Conservation (phyloP, 1,140 invertebrate species). For the Gryllus bimaculatus region DNA sequence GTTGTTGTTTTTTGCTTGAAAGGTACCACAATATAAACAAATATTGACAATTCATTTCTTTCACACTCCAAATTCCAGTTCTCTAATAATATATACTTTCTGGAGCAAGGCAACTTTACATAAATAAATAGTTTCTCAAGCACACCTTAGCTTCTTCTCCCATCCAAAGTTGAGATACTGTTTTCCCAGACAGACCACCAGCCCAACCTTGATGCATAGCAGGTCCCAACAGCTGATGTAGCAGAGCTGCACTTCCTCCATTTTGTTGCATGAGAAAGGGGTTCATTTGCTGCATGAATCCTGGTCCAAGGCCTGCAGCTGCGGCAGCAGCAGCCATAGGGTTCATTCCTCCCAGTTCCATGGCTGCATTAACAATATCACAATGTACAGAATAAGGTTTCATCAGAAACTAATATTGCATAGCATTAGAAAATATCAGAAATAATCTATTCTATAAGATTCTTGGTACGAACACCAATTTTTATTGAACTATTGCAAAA, state of each 20-base stretch:
- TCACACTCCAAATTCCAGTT: no score
- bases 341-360: conserved; percentile 38
- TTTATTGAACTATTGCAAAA: no score
- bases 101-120: no score
- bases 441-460: neutral
- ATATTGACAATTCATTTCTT: no score
- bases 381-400: neutral
- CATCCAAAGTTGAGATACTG: conserved; percentile 46
- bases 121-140: no score
- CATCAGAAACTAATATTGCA: neutral
- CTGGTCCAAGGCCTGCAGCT: conserved; percentile 33
- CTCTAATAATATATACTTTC: no score
- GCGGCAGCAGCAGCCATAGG: conserved; percentile 28
- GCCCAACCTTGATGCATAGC: conserved; percentile 33
- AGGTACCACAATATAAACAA: no score
- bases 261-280: conserved; percentile 20
- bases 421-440: neutral
- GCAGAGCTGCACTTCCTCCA: conserved; percentile 24
- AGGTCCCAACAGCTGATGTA: conserved; percentile 34
- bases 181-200: conserved; percentile 34
- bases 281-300: conserved; percentile 23
- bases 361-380: conserved; percentile 32
- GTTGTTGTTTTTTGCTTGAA: no score
- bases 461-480: neutral
- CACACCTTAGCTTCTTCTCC: conserved; percentile 31